Evolutionary conservation across 2,888 invertebrate genomes (phyloP).

Genomic region (Augochlorella aurata): DNA sequence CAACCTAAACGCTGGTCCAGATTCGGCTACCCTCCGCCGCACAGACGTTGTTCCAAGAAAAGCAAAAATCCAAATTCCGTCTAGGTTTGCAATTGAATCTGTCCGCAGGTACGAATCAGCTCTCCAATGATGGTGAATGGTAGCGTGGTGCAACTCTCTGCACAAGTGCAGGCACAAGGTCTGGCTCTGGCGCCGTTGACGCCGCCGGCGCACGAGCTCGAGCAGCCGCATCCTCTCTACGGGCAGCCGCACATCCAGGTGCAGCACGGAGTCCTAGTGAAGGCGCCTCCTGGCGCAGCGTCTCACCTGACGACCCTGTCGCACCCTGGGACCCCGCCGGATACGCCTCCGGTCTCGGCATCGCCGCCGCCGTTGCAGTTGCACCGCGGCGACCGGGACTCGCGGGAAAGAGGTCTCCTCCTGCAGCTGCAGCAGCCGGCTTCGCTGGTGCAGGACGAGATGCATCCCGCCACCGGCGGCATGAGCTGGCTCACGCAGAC

Average conservation of each 20-base stretch:
- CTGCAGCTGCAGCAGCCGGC: constrained; percentile 78
- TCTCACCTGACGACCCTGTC: constrained; percentile 77
- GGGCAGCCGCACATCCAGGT: constrained; percentile 80
- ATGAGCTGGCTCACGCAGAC: constrained; percentile 91
- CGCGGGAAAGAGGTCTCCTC: constrained; percentile 73
- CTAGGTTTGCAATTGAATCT: not conserved
- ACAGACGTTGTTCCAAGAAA: not conserved
- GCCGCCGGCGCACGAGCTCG: constrained; percentile 86
- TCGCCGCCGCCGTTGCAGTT: constrained; percentile 84
- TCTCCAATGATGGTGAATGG: constrained; percentile 78
- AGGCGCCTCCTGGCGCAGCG: constrained; percentile 78
- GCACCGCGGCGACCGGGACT: constrained; percentile 75
- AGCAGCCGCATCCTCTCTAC: constrained; percentile 78
- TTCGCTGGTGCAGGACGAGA: constrained; percentile 73
- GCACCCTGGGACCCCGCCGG: constrained; percentile 92
- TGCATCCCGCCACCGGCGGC: constrained; percentile 82
- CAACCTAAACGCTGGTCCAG: too few relatives aligned
- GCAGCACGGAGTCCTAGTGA: constrained; percentile 79
- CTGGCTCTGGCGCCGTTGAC: constrained; percentile 82
- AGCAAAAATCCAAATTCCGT: not conserved
- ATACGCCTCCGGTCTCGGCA: constrained; percentile 89
- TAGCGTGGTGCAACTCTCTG: constrained; percentile 74
- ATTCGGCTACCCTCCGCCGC: too few relatives aligned
- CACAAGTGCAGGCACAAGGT: constrained; percentile 70
- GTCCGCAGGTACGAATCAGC: constrained; percentile 74